Base-by-base conservation (phyloP, 2,113 vertebrate genomes). In the Pangasianodon gigas region DNA sequence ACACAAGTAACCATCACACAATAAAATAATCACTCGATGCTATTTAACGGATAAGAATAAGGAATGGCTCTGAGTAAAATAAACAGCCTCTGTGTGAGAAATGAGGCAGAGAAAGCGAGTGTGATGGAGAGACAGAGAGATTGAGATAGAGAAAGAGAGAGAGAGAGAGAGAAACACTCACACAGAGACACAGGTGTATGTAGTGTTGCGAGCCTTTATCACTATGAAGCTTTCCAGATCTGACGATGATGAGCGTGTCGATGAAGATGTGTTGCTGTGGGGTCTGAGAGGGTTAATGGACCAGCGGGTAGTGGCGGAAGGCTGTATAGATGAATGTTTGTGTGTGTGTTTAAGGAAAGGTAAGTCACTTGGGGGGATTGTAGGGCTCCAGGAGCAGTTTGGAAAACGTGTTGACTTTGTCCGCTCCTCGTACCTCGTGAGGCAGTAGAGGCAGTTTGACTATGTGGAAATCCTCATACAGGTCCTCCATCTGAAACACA, bases 381-480 rank as follows among this genome's bases (percentile, higher is more conserved):
- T 97, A 98, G 87, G 98, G 97, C 91, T 98, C 97, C 94, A 98
- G 96, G 82, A 98, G 97, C 88, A 97, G 97, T 94, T 96, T 95
- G 13, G 97, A 98, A 95, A 98, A 98, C 5, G 96, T 97, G 94
- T 98, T 98, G 93, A 98, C 98, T 94, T 97, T 98, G 92, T 98
- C 97, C 0, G 97, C 95, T 6, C 98, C 98, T 89, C 98, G 96
- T 19, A 98, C 98, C 90, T 98, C 98, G 4, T 98, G 98, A 84
- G 97, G 97, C 89, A 98, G 95, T 91, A 98, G 95, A 0, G 98
- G 98, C 92, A 98, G 94, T 94, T 98, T 98, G 89, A 98, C 95
- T 93, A 98, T 98, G 95, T 98, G 98, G 94, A 98, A 98, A 93
- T 98, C 97, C 96, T 98, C 98, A 67, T 98, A 98, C 41, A 98